These are phyloP conservation scores for Balearica regulorum DNA, from an alignment of 2,797 vertebrate species.

Conservation along the genomic window DNA sequence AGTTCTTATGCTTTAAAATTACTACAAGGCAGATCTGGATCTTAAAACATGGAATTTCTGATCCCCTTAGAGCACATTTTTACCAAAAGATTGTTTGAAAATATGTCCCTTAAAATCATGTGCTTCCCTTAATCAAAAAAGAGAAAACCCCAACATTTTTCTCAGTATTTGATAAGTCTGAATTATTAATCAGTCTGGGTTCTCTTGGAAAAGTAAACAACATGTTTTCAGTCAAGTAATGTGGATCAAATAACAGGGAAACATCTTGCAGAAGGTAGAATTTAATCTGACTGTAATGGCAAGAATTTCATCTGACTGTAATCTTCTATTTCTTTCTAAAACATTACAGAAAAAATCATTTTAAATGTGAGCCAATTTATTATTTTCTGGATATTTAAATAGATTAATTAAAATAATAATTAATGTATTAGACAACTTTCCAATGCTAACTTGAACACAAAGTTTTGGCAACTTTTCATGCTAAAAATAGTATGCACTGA, in stretches of 20 bases:
- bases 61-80: background rate
- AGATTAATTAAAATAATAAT: background rate
- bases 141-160: rapidly evolving
- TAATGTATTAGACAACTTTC: background rate
- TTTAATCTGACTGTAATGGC: background rate
- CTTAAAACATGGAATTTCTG: background rate
- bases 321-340: background rate
- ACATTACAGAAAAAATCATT: background rate
- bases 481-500: conserved; percentile 66
- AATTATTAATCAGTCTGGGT: background rate
- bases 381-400: background rate
- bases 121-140: background rate
- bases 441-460: conserved; percentile 10
- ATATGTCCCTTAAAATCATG: background rate
- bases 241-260: background rate
- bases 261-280: background rate
- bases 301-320: background rate
- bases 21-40: background rate
- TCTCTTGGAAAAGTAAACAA: background rate
- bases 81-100: background rate
- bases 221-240: background rate
- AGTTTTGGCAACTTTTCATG: conserved; percentile 52
- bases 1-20: background rate
- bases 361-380: background rate
- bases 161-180: background rate